phyloP scores from a whole-genome alignment of 2,797 vertebrate species.

The Mormyrus proboscirostris region DNA sequence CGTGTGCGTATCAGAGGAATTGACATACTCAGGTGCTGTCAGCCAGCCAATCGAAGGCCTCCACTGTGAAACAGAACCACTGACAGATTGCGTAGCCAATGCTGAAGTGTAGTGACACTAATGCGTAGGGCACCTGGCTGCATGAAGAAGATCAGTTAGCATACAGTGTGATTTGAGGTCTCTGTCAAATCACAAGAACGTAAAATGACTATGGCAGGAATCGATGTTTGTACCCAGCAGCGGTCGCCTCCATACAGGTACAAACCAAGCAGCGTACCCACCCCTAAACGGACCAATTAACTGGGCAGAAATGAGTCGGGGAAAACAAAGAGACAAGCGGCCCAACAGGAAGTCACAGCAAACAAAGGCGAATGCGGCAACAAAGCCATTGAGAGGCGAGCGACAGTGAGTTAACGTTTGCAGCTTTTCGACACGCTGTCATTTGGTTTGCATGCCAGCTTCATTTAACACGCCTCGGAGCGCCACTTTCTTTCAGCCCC shows the following conservation, averaged over 20 bases:
- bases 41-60: neutral
- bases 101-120: neutral
- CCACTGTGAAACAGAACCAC: neutral
- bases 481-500: neutral
- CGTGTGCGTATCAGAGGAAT: neutral
- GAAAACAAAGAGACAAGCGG: constrained; percentile 9
- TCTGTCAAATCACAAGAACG: neutral
- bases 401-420: constrained; percentile 10
- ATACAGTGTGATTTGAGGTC: neutral
- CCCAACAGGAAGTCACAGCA: constrained; percentile 8
- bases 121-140: neutral
- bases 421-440: constrained; percentile 2
- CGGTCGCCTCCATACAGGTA: neutral
- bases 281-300: constrained; percentile 7
- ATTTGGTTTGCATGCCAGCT: neutral
- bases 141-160: neutral
- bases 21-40: neutral
- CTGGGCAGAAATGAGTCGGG: neutral
- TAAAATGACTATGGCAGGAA: neutral
- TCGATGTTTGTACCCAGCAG: neutral
- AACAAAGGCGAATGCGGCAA: constrained; percentile 3
- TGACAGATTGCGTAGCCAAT: neutral
- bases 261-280: neutral
- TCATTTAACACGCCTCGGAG: neutral
- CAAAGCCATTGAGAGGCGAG: neutral